Conservation (phyloP, 2,888 invertebrate species). For the Sphinx pinastri region DNA sequence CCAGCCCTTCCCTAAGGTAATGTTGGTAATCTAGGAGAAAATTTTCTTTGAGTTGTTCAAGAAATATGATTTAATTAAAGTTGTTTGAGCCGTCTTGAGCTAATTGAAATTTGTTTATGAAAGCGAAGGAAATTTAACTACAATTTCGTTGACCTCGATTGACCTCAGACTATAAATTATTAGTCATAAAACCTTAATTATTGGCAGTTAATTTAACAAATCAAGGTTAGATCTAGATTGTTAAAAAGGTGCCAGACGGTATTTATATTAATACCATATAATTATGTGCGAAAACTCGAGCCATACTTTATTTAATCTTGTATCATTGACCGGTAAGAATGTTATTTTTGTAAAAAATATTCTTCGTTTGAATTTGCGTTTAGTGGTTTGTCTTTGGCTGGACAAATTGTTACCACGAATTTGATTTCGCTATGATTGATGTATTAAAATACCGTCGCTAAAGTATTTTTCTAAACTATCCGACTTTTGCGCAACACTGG, state of each 20-base stretch:
- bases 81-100: conserved; percentile 67
- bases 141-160: conserved; percentile 65
- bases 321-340: neutral
- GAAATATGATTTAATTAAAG: conserved; percentile 79
- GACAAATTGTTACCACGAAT: too few relatives aligned
- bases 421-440: too few relatives aligned
- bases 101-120: conserved; percentile 79
- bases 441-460: too few relatives aligned
- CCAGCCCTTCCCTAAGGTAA: conserved; percentile 58
- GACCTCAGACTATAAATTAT: conserved; percentile 47
- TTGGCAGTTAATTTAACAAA: conserved; percentile 36
- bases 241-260: conserved; percentile 12
- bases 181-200: conserved; percentile 54
- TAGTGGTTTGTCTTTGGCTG: neutral
- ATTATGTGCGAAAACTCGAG: neutral
- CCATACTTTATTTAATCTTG: neutral
- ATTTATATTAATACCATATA: conserved; percentile 10
- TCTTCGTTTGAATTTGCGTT: neutral
- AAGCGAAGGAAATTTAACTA: conserved; percentile 61
- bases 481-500: too few relatives aligned
- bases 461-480: too few relatives aligned
- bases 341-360: neutral
- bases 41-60: conserved; percentile 54
- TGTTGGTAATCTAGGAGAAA: conserved; percentile 54
- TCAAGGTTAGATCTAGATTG: conserved; percentile 24